These are phyloP conservation scores for Drosophila navojoa DNA, from an alignment of 1,140 invertebrate genomes.

Conservation along the genomic window DNA sequence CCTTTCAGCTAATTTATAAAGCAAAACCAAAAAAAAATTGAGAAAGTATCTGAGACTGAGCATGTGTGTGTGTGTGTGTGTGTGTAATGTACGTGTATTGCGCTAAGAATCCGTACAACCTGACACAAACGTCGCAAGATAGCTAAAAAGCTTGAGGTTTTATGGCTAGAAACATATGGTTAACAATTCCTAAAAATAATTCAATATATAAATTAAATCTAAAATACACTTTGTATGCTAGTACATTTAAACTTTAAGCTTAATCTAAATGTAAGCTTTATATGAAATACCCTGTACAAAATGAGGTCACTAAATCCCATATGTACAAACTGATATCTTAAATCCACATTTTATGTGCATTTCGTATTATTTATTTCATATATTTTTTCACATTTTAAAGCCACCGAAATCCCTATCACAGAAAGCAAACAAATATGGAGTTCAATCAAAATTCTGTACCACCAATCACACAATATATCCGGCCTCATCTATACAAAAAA, in stretches of 20 bases:
- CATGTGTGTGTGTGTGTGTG: neutral
- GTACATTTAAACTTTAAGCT: too few relatives aligned
- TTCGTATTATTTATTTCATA: neutral
- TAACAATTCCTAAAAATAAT: too few relatives aligned
- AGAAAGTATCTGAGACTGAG: constrained; percentile 1
- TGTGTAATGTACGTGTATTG: constrained; percentile 2
- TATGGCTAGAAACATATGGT: too few relatives aligned
- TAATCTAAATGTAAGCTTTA: too few relatives aligned
- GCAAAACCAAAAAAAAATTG: constrained; percentile 18
- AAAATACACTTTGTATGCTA: too few relatives aligned
- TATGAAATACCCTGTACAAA: too few relatives aligned
- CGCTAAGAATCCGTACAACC: constrained; percentile 5
- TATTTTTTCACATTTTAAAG: neutral
- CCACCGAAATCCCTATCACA: neutral
- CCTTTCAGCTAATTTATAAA: constrained; percentile 74
- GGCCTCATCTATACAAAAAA: neutral
- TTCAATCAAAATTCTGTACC: constrained; percentile 12
- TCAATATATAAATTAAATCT: too few relatives aligned
- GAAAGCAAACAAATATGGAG: neutral
- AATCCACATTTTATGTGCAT: neutral
- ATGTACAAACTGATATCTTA: neutral
- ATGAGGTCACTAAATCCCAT: neutral
- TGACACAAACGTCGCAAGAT: constrained; percentile 17
- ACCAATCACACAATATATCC: constrained; percentile 5
- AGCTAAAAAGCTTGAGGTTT: too few relatives aligned